Base-by-base conservation (phyloP, 2,888 invertebrate species). In the Megalurothrips usitatus region DNA sequence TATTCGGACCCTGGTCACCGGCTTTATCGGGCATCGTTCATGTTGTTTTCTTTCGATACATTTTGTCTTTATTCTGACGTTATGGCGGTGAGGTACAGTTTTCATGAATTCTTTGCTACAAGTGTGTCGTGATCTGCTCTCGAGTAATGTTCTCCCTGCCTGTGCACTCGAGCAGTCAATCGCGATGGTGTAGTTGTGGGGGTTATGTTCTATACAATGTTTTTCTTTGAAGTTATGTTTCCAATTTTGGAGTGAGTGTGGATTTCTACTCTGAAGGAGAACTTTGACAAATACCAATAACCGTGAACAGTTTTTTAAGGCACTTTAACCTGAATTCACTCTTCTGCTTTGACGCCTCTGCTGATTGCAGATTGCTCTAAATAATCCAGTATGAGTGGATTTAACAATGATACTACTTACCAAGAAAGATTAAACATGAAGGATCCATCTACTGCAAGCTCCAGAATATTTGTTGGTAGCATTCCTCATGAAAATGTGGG, bases 401-500 rank as follows among this genome's bases (percentile, higher is more conserved):
- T 75, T 75, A 26, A 23, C 23, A 75, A 12, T 75, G 68, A 75
- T 75, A 23, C 68, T 2, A 75, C 68, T 10, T 75, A 23, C 26
- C 68, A 75, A 75, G 68, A 75, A 26, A 75, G 68, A 26, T 26
- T 75, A 12, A 75, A 23, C 68, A 83, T 94, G 88, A 92, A 92
- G 86, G 94, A 96, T 87, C 94, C 94, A 19, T 88, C 91, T 8
- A 92, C 94, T 0, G 92, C 92, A 0, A 91, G 92, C 83, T 91
- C 92, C 81, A 90, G 96, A 80, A 92, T 96, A 83, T 96, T 95
- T 85, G 91, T 96, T 8, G 96, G 96, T 0, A 94, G 94, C 84
- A 86, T 96, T 81, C 91, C 92, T 79, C 90, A 91, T 2, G 89
- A 91, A n/a, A 91, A 92, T 12, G 91, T 93, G 80, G 89, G 89